Percentiles rank a stretch among this genome's conserved stretches.
Conservation (phyloP, 2,113 vertebrate species). For the Atrichornis clamosus region DNA sequence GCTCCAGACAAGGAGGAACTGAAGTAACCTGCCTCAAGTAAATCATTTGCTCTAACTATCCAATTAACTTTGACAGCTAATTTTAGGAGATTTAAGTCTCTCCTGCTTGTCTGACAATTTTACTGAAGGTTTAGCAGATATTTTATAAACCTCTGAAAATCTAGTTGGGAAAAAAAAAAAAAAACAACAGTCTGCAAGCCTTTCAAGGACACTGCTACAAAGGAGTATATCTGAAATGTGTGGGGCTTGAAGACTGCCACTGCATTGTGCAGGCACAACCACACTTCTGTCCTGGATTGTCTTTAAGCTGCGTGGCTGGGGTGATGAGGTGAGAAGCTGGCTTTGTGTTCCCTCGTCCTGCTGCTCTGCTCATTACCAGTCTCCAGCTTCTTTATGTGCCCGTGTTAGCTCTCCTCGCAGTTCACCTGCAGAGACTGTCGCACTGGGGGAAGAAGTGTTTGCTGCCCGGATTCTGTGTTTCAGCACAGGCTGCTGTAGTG, state of each 20-base stretch:
- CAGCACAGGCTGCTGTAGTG: neutral
- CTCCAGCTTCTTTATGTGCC: neutral
- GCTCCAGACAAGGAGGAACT: neutral
- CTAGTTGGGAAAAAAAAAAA: neutral
- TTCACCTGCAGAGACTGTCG: neutral
- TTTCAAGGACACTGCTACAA: neutral
- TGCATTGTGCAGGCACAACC: neutral
- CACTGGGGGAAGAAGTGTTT: neutral
- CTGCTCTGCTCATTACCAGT: neutral
- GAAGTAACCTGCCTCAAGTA: neutral
- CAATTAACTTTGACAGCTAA: conserved; percentile 27
- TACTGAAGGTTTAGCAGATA: neutral
- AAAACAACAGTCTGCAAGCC: neutral
- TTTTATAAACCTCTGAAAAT: neutral
- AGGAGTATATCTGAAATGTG: neutral
- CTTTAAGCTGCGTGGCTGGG: neutral
- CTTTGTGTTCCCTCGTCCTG: neutral
- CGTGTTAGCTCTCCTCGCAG: neutral
- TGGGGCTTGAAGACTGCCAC: neutral
- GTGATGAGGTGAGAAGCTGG: neutral
- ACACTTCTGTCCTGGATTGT: neutral
- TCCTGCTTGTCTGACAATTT: neutral
- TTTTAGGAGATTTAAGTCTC: neutral
- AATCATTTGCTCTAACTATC: conserved; percentile 8
- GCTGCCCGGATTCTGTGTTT: neutral